phyloP scores from a whole-genome alignment of 2,888 invertebrate species.

The Dendrolimus pini region DNA sequence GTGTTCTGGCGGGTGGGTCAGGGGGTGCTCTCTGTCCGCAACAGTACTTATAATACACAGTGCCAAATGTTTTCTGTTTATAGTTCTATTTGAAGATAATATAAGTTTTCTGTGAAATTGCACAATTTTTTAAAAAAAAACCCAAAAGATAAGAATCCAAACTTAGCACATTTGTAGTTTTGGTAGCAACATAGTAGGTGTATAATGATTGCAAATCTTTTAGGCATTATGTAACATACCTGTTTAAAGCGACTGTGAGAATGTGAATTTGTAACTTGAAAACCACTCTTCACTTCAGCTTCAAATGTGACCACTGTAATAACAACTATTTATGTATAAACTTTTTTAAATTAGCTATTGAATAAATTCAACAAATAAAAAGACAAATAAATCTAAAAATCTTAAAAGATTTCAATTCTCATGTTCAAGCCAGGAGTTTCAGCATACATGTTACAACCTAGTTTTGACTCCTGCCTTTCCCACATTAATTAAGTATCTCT shows the following conservation, averaged over 20 bases:
- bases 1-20: too few relatives aligned
- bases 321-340: neutral
- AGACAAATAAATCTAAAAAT: too few relatives aligned
- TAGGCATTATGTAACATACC: neutral
- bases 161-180: neutral
- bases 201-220: neutral
- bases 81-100: neutral
- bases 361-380: too few relatives aligned
- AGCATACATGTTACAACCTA: too few relatives aligned
- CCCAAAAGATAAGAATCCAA: neutral
- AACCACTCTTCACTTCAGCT: neutral
- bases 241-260: neutral
- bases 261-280: neutral
- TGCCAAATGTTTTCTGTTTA: neutral
- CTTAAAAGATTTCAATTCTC: too few relatives aligned
- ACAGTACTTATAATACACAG: too few relatives aligned
- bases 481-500: too few relatives aligned
- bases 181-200: neutral
- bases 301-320: neutral
- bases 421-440: too few relatives aligned
- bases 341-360: too few relatives aligned
- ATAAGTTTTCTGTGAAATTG: neutral
- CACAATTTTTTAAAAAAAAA: neutral
- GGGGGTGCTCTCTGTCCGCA: too few relatives aligned
- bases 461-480: too few relatives aligned